Base-by-base conservation (phyloP, 1,140 invertebrate species). In the Neodiprion fabricii region DNA sequence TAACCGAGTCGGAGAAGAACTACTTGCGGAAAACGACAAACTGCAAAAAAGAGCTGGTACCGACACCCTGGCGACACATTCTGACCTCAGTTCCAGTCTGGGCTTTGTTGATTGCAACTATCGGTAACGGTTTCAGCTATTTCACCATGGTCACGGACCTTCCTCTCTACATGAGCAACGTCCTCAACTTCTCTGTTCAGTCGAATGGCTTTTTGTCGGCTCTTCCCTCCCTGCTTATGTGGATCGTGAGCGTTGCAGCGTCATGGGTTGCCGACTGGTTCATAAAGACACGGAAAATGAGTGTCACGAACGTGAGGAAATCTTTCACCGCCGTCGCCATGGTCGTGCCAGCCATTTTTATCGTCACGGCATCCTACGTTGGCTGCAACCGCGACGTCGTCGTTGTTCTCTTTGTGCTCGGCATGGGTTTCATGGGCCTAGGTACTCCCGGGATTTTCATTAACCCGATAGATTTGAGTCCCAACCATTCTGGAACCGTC, bases 131-230 rank as follows among this genome's bases (percentile, higher is more conserved):
- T 94, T 94, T 79, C 96, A 95, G 80, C 95, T 94, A 12, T 21
- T 21, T 21, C 17, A 21, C 17, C 17, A 91, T 96, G 86, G 90
- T 96, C 17, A 95, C 94, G 10, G 93, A 96, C 79, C 88, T 98
- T 17, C 95, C 96, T 0, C 93, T 94, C 76, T 95, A 96, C 86
- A 93, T 97, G 91, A 93, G 91, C 49, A 91, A 93, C 75, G 92
- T 96, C 3, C 87, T 96, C n/a, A 91, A 94, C 79, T 95, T 95
- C 83, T 91, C 95, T 78, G 92, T 96, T 48, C 86, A 93, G 79
- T 85, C 92, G 80, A 92, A 91, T 47, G 91, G 91, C 5, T 87
- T 90, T 7, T 82, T 91, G 23, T 91, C 91, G 0, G 89, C 92
- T 0, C 75, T 94, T 47, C 93, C 93, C 0, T 94, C 94, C 77